Conservation (phyloP, 2,888 invertebrate genomes). For the Heteropelma amictum region DNA sequence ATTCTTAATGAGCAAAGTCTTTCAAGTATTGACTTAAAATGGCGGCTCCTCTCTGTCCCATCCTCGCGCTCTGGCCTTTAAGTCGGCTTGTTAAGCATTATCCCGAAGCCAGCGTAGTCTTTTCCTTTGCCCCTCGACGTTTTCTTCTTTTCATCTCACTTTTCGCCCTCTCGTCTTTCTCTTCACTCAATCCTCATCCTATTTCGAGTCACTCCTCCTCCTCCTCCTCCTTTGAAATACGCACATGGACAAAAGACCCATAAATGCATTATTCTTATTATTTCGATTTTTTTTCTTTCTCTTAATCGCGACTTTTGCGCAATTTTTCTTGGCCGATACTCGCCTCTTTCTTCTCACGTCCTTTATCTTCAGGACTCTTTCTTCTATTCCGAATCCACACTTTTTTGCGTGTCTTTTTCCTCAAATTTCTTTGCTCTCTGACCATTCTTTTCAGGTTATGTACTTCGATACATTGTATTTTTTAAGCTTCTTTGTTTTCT, state of each 20-base stretch:
- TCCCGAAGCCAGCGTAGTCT: conserved; percentile 61
- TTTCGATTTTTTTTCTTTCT: conserved; percentile 33
- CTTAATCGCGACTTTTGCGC: conserved; percentile 28
- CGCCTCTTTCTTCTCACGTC: background rate
- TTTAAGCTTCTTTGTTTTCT: conserved; percentile 8
- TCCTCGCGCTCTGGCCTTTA: conserved; percentile 66
- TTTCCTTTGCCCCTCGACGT: conserved; percentile 34
- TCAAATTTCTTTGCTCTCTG: background rate
- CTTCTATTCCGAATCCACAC: background rate
- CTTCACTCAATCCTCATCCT: conserved; percentile 26
- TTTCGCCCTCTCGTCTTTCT: conserved; percentile 33
- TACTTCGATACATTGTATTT: background rate
- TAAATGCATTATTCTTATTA: conserved; percentile 26
- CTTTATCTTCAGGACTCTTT: background rate
- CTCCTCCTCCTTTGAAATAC: conserved; percentile 55
- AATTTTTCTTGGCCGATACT: too few species aligned
- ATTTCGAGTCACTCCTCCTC: conserved; percentile 47
- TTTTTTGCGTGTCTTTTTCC: background rate
- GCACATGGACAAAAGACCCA: background rate
- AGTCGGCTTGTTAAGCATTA: conserved; percentile 77
- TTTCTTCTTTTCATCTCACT: conserved; percentile 44
- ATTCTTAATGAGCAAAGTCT: conserved; percentile 77
- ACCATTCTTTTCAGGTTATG: background rate
- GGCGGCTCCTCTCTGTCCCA: conserved; percentile 62
- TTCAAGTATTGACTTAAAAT: conserved; percentile 77